A percentile compares a stretch with the other conserved stretches of the same genome.
phyloP scores from a whole-genome alignment of 2,888 invertebrate species.

The Tenthredo distinguenda region DNA sequence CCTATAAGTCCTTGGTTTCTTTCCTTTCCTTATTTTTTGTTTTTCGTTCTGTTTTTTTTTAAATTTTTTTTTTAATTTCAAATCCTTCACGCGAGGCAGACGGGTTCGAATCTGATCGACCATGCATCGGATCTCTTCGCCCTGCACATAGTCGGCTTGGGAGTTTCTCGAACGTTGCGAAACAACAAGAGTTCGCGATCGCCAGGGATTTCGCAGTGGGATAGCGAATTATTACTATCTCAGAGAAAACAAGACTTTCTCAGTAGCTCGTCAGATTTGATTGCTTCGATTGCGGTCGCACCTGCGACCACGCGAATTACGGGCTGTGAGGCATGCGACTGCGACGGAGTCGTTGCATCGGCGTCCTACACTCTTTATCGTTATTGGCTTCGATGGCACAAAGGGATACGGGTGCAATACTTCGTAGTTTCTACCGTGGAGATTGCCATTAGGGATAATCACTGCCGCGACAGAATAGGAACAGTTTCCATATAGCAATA shows the following conservation, averaged over 20 bases:
- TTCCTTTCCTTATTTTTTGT: neutral
- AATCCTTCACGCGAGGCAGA: neutral
- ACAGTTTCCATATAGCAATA: neutral
- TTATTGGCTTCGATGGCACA: constrained; percentile 41
- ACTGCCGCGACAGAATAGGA: constrained; percentile 1
- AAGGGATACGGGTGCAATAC: constrained; percentile 23
- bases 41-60: neutral
- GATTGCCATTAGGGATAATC: neutral
- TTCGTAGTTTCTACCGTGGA: neutral
- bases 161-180: constrained; percentile 24
- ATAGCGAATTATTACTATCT: constrained; percentile 37
- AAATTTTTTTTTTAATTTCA: neutral
- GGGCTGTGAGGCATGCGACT: constrained; percentile 34
- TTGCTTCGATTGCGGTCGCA: constrained; percentile 53
- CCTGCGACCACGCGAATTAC: constrained; percentile 50
- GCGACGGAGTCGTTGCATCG: constrained; percentile 29
- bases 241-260: constrained; percentile 51
- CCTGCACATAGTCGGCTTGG: neutral
- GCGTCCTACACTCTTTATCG: constrained; percentile 27
- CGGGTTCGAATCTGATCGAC: neutral
- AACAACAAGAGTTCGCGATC: constrained; percentile 7
- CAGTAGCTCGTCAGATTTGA: constrained; percentile 50
- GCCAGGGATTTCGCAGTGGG: constrained; percentile 22
- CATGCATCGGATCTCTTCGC: neutral
- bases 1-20: constrained; percentile 31